Evolutionary conservation across 1,140 invertebrate genomes (phyloP), one percentile per base, ranked within the genome.

Genomic region (Lepidostoma basale): DNA sequence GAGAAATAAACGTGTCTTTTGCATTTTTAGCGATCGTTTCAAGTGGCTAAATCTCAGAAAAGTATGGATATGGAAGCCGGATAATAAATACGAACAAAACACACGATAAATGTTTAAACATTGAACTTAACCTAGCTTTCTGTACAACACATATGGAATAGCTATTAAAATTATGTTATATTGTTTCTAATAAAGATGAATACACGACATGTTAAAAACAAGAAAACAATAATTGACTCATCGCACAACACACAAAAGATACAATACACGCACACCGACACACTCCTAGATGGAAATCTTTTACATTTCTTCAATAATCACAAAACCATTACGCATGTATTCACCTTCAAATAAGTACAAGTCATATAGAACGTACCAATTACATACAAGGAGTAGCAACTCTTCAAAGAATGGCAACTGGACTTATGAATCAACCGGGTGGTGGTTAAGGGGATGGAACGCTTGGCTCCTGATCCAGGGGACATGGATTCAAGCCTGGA

Each of bases 121-220:
- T 56, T 56, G 6, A 49, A 20, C 23, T 16, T 60, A 60, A 9
- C 16, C 56, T 60, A 60, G n/a, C 9, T 42, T 14, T 42, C 56
- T 60, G 56, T 60, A 60, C 56, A 60, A 60, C 56, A 60, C 18
- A 25, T 59, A 60, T 60, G 56, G 56, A 60, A 60, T 60, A 60
- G 39, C 16, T 18, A 20, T 60, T 33, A 42, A 59, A 25, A 59
- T 56, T 20, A 58, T 40, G 42, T 18, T 54, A 54, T 10, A 14
- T 10, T 26, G 4, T 60, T 14, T 59, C 23, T 23, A 20, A 40
- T n/a, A 40, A 60, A 25, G 56, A 60, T 36, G 14, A 42, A 42
- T 60, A 60, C 39, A 42, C 52, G 30, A 16, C n/a, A n/a, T n/a
- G n/a, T n/a, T n/a, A n/a, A n/a, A n/a, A n/a, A n/a, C n/a, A n/a